Evolutionary conservation across 2,888 invertebrate species (phyloP).

Genomic region (Himalopsyche kuldschensis): DNA sequence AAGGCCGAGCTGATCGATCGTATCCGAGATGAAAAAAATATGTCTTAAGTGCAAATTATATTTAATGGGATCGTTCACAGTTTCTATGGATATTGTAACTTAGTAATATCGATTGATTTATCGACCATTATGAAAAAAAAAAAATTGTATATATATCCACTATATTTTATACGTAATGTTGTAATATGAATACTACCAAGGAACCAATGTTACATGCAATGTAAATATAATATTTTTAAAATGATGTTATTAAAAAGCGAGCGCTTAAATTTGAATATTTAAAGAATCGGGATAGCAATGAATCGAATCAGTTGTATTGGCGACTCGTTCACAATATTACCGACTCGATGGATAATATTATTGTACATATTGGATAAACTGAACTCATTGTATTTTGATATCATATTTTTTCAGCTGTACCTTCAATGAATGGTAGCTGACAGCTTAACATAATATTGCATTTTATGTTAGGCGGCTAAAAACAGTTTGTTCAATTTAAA

Average conservation of each 20-base stretch:
- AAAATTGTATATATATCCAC: not conserved
- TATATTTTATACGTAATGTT: not conserved
- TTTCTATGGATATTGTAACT: not conserved
- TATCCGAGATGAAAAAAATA: not conserved
- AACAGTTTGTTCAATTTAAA: too few relatives aligned
- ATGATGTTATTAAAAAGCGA: not conserved
- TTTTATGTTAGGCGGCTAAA: too few relatives aligned
- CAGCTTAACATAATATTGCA: too few relatives aligned
- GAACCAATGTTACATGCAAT: not conserved
- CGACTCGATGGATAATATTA: not conserved
- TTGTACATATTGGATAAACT: not conserved
- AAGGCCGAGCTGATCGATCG: not conserved
- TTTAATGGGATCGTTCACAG: not conserved
- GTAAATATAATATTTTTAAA: not conserved
- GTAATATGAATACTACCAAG: not conserved
- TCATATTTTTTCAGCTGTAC: not conserved
- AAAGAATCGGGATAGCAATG: not conserved
- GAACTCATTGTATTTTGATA: not conserved
- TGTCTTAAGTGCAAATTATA: not conserved
- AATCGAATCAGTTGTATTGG: too few relatives aligned
- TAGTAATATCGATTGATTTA: not conserved
- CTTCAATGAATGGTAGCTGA: not conserved
- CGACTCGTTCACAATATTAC: too few relatives aligned
- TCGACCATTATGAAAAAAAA: not conserved
- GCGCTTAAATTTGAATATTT: not conserved